These are phyloP conservation scores for Drosophila percnosoma DNA, from an alignment of 2,888 invertebrate genomes.

Conservation along the genomic window DNA sequence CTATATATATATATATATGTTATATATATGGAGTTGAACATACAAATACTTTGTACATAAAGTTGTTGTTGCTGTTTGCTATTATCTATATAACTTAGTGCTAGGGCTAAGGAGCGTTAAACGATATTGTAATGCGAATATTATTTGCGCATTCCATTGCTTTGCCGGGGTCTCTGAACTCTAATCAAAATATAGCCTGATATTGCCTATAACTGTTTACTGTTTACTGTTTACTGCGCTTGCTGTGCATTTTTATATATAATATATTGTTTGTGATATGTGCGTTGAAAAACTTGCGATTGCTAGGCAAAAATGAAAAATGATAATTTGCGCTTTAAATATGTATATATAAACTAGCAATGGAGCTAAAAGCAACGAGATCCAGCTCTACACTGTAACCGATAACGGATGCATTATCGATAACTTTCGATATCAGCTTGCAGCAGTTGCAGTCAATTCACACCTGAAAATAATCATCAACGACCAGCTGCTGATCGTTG, in stretches of 20 bases:
- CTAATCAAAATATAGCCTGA: conserved; percentile 37
- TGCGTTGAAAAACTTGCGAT: conserved; percentile 54
- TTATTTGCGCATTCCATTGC: not conserved
- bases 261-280: conserved; percentile 60
- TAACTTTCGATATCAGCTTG: not conserved
- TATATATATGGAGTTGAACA: conserved; percentile 53
- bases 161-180: conserved; percentile 43
- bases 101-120: conserved; percentile 61
- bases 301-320: conserved; percentile 64
- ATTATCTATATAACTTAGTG: conserved; percentile 45
- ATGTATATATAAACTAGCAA: not conserved
- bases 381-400: conserved; percentile 59
- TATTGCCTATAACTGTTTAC: conserved; percentile 5
- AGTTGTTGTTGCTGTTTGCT: conserved; percentile 28
- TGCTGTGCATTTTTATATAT: conserved; percentile 54
- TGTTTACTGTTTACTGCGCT: conserved; percentile 13
- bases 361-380: conserved; percentile 45
- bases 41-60: conserved; percentile 77
- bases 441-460: conserved; percentile 44
- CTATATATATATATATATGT: conserved; percentile 38
- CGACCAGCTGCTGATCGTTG: conserved; percentile 74
- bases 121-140: conserved; percentile 54
- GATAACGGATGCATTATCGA: not conserved
- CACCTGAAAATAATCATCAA: conserved; percentile 85
- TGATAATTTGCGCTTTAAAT: not conserved